phyloP scores from a whole-genome alignment of 1,140 invertebrate genomes.

The Ctenoplectra terminalis region DNA sequence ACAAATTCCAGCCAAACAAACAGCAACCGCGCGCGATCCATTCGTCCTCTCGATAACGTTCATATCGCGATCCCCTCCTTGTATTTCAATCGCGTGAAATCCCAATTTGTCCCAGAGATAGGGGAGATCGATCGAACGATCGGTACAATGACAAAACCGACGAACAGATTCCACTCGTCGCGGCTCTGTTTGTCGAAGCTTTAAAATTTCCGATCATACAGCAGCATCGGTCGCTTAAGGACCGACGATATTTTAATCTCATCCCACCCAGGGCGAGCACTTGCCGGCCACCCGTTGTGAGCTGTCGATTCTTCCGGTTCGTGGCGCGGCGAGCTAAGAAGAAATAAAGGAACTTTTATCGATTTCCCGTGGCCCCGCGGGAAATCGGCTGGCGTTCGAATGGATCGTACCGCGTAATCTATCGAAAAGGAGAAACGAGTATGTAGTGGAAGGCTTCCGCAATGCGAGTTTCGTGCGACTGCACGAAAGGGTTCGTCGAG shows the following conservation, averaged over 20 bases:
- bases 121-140: not conserved
- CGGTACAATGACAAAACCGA: not conserved
- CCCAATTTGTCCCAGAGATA: not conserved
- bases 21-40: not conserved
- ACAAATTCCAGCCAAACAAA: not conserved
- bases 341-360: conserved; percentile 54
- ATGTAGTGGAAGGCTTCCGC: conserved; percentile 59
- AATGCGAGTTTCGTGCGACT: conserved; percentile 11
- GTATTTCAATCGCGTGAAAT: not conserved
- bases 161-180: not conserved
- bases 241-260: conserved; percentile 60
- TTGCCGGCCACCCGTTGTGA: not conserved
- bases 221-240: not conserved
- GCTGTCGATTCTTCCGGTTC: not conserved
- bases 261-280: not conserved
- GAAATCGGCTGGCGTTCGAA: conserved; percentile 61
- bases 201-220: conserved; percentile 31
- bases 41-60: not conserved
- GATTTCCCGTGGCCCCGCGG: conserved; percentile 57
- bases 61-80: not conserved
- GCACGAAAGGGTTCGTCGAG: conserved; percentile 10
- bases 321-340: conserved; percentile 19
- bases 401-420: conserved; percentile 41
- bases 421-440: conserved; percentile 1
- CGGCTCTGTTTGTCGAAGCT: conserved; percentile 46